These are phyloP conservation scores for Pluvianellus socialis DNA, from an alignment of 2,113 vertebrate species.

Conservation along the genomic window DNA sequence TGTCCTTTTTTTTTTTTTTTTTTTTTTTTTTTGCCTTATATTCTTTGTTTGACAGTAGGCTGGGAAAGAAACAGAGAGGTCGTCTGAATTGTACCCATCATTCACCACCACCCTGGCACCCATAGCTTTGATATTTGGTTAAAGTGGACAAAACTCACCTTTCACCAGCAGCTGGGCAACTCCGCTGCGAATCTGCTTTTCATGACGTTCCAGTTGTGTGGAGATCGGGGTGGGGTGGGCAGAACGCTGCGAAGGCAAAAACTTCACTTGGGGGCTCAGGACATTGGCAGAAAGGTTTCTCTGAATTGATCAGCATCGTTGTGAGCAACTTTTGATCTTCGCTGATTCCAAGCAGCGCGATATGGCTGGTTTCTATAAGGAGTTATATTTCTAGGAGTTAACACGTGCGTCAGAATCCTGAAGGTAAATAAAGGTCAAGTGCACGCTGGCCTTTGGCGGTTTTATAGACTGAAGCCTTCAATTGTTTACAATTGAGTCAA, in stretches of 20 bases:
- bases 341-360: not conserved
- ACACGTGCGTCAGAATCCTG: not conserved
- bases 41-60: not conserved
- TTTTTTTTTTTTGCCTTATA: not conserved
- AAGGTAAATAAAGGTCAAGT: slow-evolving; percentile 7
- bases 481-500: slow-evolving; percentile 13
- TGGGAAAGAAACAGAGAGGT: not conserved
- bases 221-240: not conserved
- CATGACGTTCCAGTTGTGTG: not conserved
- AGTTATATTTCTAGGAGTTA: not conserved
- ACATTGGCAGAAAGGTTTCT: not conserved
- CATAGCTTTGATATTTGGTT: not conserved
- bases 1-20: not conserved
- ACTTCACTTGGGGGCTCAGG: not conserved
- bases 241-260: not conserved
- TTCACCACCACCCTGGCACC: not conserved
- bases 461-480: slow-evolving; percentile 1
- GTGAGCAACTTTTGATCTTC: not conserved
- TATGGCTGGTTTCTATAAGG: not conserved
- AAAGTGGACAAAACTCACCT: not conserved
- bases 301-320: not conserved
- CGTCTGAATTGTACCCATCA: not conserved
- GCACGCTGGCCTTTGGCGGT: not conserved
- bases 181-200: not conserved
- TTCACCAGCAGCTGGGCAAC: not conserved